These are phyloP conservation scores for Linyphia triangularis DNA, from an alignment of 2,888 invertebrate species.

Conservation along the genomic window DNA sequence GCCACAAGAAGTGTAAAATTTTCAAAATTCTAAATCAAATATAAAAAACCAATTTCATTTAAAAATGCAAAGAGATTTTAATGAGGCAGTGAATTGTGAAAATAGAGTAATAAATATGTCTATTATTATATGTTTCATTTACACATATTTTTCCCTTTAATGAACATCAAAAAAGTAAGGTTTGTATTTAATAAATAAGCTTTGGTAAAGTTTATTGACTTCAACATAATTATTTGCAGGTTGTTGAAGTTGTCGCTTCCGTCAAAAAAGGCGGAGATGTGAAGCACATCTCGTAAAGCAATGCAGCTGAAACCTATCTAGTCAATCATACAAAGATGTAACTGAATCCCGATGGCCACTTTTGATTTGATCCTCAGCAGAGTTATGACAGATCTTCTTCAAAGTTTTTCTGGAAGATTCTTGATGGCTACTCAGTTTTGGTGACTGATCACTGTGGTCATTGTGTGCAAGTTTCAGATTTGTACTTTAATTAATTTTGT, in stretches of 20 bases:
- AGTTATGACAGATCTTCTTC: not conserved
- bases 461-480: not conserved
- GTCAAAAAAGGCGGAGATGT: not conserved
- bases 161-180: too few species aligned
- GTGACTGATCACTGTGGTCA: not conserved
- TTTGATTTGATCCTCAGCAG: not conserved
- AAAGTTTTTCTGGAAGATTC: not conserved
- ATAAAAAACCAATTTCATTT: too few species aligned
- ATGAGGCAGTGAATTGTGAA: too few species aligned
- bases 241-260: slow-evolving; percentile 25
- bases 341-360: not conserved
- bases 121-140: too few species aligned
- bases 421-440: not conserved
- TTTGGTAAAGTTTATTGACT: too few species aligned
- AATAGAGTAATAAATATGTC: too few species aligned
- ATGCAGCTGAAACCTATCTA: not conserved
- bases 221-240: slow-evolving; percentile 12
- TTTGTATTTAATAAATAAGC: too few species aligned
- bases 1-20: too few species aligned
- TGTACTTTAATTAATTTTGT: not conserved
- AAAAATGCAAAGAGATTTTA: too few species aligned
- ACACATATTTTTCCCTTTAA: too few species aligned
- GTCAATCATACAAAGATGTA: not conserved
- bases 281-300: not conserved
- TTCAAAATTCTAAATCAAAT: too few species aligned